Base-by-base conservation (phyloP, 2,888 invertebrate species). In the Arge pagana region DNA sequence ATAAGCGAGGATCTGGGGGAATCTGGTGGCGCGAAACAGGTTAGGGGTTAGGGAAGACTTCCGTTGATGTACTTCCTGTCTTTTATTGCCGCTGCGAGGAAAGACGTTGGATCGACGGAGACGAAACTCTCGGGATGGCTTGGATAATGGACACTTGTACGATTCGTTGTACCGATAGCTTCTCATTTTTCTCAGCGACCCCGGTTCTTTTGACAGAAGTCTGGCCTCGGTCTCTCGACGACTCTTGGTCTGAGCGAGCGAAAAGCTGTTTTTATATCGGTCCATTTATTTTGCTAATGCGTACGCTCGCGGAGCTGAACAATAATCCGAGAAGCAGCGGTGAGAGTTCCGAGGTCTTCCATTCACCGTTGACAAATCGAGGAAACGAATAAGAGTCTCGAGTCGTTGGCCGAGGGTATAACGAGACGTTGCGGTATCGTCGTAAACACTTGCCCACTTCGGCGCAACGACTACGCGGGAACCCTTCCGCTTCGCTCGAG, bases 1-100 rank as follows among this genome's bases (percentile, higher is more conserved):
- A 59, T 59, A 58, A 58, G 59, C 55, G 55, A 49, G 50, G 59
- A 48, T 56, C 50, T 33, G 13, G 11, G 36, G 26, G 42, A 36
- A 39, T 16, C 36, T 21, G 49, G 18, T 11, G 33, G 30, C 28
- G 13, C 24, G 37, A 41, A 15, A 41, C n/a, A 26, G 28, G 16
- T 26, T 39, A 30, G 35, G 42, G 23, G 24, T 11, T 10, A 18
- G 39, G 40, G 24, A 31, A 26, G 53, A 36, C 33, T 23, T 52
- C 40, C 37, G 48, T 37, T 40, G 45, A 45, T 50, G 52, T 21
- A 24, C 42, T 51, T 52, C 49, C 48, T 41, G 31, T 16, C 42
- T 50, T 57, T 55, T 52, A 57, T 40, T 39, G 52, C 35, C 48
- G 54, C 50, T 50, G 45, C 13, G 33, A 3, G 13, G 6, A 33